Evolutionary conservation across 2,113 vertebrate genomes (phyloP), one percentile per base, ranked within the genome.

Genomic region (Thunnus maccoyii): DNA sequence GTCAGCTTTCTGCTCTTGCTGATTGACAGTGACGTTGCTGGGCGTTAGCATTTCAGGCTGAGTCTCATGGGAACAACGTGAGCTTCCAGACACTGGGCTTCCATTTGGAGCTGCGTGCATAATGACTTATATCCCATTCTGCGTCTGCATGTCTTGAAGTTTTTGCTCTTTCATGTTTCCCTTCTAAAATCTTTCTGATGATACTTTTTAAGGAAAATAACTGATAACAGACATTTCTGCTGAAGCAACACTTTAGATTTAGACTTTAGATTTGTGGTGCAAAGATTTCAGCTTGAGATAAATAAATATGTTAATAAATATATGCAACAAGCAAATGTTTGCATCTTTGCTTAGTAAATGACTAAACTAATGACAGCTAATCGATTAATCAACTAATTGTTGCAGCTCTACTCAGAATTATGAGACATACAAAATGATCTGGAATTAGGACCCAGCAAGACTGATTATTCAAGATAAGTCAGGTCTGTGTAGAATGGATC

Each of bases 21-120:
- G 90, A 91, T 76, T 86, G 87, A 89, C 87, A 78, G 27, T 78
- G 83, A 91, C 80, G 72, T 73, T 80, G 73, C 44, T 3, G 6
- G 52, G 65, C 22, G 54, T 79, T 85, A 83, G 73, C 88, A 84
- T 89, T 88, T 86, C 79, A 55, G 73, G 70, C 83, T n/a, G 54
- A 68, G 63, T 83, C 83, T 57, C 44, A 48, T 36, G 63, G 77
- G 88, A 82, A 62, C 80, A 70, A 48, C 14, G 15, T 52, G 52
- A 70, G 66, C 61, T 9, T 88, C 75, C 84, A 80, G 79, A 92
- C 83, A 90, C 41, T 56, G 68, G 50, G 85, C 75, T 84, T 92
- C 65, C 76, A 88, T 89, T 87, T 89, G 83, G 61, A 84, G 68
- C 88, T 70, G 75, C 66, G 85, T 86, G 64, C 56, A 71, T 86